Percentiles rank a stretch among this genome's conserved stretches.
phyloP scores from a whole-genome alignment of 2,888 invertebrate genomes.

The Ellobium chinense region DNA sequence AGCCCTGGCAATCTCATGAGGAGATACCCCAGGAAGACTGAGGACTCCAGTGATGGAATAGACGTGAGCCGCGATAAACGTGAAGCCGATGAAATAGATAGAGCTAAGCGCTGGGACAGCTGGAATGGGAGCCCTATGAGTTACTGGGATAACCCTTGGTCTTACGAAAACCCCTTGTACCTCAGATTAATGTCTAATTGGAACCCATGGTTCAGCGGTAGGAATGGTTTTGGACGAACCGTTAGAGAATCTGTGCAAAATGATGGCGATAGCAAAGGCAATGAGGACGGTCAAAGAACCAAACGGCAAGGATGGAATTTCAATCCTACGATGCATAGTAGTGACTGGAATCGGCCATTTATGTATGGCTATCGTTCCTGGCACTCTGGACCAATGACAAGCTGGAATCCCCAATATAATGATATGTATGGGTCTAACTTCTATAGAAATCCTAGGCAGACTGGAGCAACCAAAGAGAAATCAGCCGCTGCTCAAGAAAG shows the following conservation, averaged over 20 bases:
- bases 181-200: too few relatives aligned
- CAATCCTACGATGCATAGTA: neutral
- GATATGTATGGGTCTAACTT: neutral
- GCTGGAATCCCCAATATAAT: neutral
- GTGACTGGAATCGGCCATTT: neutral
- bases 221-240: neutral
- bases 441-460: neutral
- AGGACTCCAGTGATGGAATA: neutral
- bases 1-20: neutral
- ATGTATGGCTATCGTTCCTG: neutral
- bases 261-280: neutral
- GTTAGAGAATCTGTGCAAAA: neutral
- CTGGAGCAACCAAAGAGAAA: too few relatives aligned
- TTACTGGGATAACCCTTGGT: neutral
- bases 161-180: neutral
- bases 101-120: conserved; percentile 13
- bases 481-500: neutral
- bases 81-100: neutral
- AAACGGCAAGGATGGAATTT: neutral
- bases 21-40: neutral
- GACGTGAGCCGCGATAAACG: neutral
- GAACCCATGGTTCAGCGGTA: neutral
- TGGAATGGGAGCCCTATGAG: neutral
- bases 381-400: neutral
- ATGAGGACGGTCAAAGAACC: neutral